phyloP scores from a whole-genome alignment of 2,888 invertebrate genomes.

The Pachydiplax longipennis region DNA sequence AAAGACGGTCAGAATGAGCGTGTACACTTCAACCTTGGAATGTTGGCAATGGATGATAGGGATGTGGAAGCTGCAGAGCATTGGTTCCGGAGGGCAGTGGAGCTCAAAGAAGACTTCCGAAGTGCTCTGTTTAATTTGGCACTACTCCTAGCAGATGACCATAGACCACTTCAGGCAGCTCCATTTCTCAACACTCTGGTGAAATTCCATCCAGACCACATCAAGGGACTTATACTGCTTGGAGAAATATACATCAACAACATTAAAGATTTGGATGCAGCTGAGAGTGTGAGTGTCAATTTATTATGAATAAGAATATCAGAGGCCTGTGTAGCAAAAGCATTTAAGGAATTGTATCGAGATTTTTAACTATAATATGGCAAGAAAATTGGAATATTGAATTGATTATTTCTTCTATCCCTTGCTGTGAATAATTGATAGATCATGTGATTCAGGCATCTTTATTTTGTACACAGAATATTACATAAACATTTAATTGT shows the following conservation, averaged over 20 bases:
- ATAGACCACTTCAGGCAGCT: constrained; percentile 88
- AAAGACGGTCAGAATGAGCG: constrained; percentile 77
- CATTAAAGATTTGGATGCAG: constrained; percentile 91
- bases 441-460: no score
- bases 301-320: no score
- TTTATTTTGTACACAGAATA: no score
- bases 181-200: constrained; percentile 91
- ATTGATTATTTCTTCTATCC: no score
- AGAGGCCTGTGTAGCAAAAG: no score
- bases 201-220: constrained; percentile 89
- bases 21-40: constrained; percentile 93
- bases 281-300: constrained; percentile 78
- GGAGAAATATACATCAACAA: constrained; percentile 97
- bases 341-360: no score
- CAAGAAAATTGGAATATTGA: no score
- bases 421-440: no score
- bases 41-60: constrained; percentile 95
- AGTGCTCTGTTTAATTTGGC: constrained; percentile 96
- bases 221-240: constrained; percentile 90
- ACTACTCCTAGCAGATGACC: constrained; percentile 84
- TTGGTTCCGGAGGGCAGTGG: constrained; percentile 89
- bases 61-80: constrained; percentile 88
- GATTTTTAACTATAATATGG: no score
- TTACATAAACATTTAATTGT: no score
- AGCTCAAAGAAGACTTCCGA: constrained; percentile 86